phyloP scores from a whole-genome alignment of 2,113 vertebrate genomes.

The Equus quagga region DNA sequence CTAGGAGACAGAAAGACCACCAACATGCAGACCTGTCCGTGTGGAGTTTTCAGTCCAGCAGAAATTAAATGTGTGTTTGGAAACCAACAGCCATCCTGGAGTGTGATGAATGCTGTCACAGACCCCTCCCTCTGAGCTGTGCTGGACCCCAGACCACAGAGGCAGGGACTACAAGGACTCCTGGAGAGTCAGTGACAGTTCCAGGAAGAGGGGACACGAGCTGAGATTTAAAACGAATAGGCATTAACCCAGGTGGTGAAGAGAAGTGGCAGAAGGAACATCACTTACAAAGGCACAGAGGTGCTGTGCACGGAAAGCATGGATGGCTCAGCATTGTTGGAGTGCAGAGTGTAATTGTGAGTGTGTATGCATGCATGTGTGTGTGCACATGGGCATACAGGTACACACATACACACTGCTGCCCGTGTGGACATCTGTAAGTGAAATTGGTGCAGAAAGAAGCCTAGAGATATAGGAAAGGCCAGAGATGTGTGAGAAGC shows the following conservation, averaged over 20 bases:
- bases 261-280: neutral
- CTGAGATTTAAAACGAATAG: neutral
- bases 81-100: neutral
- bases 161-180: neutral
- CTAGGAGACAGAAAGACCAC: neutral
- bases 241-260: neutral
- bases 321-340: neutral
- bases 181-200: neutral
- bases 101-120: neutral
- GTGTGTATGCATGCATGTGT: neutral
- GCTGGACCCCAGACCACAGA: neutral
- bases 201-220: neutral
- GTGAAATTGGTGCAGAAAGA: neutral
- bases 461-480: neutral
- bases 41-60: neutral
- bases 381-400: no score
- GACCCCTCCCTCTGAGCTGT: neutral
- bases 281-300: neutral
- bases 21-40: neutral
- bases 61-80: neutral
- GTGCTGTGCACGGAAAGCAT: neutral
- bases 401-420: fast-evolving
- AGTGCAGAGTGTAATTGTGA: neutral
- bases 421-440: neutral
- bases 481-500: neutral